Conservation (phyloP, 2,797 vertebrate genomes). For the Oceanodroma leucorhoa region DNA sequence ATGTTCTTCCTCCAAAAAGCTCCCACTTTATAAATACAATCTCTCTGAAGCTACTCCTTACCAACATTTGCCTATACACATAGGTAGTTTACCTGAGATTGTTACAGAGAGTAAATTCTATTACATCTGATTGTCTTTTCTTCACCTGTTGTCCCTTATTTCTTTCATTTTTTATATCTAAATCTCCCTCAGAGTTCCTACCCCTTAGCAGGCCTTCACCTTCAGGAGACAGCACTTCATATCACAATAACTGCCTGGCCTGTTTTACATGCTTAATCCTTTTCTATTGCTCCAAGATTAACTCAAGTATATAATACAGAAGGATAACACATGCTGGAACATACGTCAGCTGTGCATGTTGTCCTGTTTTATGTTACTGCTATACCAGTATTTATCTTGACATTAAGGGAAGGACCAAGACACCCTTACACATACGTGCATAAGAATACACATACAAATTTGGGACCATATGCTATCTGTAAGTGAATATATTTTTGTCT, state of each 20-base stretch:
- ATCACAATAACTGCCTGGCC: neutral
- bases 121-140: neutral
- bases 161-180: neutral
- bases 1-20: neutral
- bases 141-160: neutral
- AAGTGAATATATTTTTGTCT: neutral
- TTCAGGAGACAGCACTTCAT: neutral
- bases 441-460: neutral
- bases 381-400: neutral
- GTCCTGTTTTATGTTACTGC: neutral
- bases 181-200: neutral
- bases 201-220: neutral
- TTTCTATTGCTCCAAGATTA: neutral
- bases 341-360: neutral
- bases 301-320: neutral
- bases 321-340: neutral
- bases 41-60: neutral
- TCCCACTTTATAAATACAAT: neutral
- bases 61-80: neutral
- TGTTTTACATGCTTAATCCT: neutral
- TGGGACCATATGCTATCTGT: neutral
- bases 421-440: fast-evolving
- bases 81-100: neutral
- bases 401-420: neutral
- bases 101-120: neutral